Base-by-base conservation (phyloP, 1,140 invertebrate species). In the Sycobia sp. region DNA sequence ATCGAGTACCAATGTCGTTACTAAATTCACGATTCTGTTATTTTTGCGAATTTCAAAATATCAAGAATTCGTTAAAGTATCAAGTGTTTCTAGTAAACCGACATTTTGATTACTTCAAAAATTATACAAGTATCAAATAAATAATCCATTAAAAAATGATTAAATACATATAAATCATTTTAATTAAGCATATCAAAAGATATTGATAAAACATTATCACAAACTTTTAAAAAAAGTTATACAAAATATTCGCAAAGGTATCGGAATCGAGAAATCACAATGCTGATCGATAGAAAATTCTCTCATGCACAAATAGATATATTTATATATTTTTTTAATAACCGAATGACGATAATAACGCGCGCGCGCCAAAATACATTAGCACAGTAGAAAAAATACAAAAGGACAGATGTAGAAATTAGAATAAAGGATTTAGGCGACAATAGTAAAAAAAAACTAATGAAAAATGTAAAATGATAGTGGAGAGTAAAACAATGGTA, bases 231-330 rank as follows among this genome's bases (percentile, higher is more conserved):
- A 22, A 44, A 20, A 44, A 20, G 20, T 44, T 44, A 22, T 27
- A 16, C 25, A 10, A 1, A 14, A 49, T n/a, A n/a, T n/a, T 51
- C 27, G 27, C 20, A 39, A 23, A 18, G 5, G 20, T 34, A 29
- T 29, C 29, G 36, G 49, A 51, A 51, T 51, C 13, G 14, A 53
- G 20, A 20, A 10, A 51, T 13, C 16, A 39, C n/a, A n/a, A n/a
- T 54, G 25, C 3, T 38, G 0, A 53, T 51, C 13, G 16, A 56
- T 62, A 56, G 60, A 62, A 62, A 62, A 62, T 62, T 62, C 60
- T 62, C 51, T n/a, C 25, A 27, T 32, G 14, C 49, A 32, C 16
- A 4, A 22, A 27, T n/a, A 23, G 32, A 58, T 38, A 47, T 44
- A 32, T 25, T 14, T 47, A 46, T 23, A 46, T 38, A 49, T 49